Conservation (phyloP, 1,140 invertebrate species). For the Drosophila paulistorum region DNA sequence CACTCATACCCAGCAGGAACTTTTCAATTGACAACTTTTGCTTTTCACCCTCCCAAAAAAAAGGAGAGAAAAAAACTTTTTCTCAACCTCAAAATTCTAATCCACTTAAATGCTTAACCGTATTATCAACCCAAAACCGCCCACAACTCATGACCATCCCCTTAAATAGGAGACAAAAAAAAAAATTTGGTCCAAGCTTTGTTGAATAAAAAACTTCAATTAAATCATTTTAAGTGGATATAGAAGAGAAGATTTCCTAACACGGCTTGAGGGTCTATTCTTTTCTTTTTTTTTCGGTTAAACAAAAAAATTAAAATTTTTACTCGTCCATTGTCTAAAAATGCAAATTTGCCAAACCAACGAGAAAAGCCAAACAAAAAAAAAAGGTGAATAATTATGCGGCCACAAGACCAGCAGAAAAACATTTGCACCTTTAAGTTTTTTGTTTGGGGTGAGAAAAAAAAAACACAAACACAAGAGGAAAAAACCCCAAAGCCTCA, state of each 20-base stretch:
- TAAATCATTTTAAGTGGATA: slow-evolving; percentile 66
- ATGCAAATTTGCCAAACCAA: slow-evolving; percentile 69
- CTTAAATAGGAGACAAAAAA: slow-evolving; percentile 18
- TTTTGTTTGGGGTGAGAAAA: slow-evolving; percentile 34
- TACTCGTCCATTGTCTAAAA: slow-evolving; percentile 68
- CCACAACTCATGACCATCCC: slow-evolving; percentile 25
- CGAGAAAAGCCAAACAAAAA: slow-evolving; percentile 28
- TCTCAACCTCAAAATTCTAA: slow-evolving; percentile 73
- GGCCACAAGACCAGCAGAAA: slow-evolving; percentile 42
- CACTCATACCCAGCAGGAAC: slow-evolving; percentile 42
- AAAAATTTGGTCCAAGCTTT: slow-evolving; percentile 45
- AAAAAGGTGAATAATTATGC: slow-evolving; percentile 75
- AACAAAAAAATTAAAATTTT: slow-evolving; percentile 48
- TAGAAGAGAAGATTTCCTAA: slow-evolving; percentile 45
- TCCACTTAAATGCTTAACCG: slow-evolving; percentile 79
- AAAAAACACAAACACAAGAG: not conserved
- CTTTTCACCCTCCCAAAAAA: slow-evolving; percentile 26
- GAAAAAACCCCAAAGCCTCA: not conserved
- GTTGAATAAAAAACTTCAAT: slow-evolving; percentile 76
- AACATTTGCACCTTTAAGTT: slow-evolving; percentile 71
- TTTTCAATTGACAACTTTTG: slow-evolving; percentile 77
- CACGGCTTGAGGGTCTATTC: slow-evolving; percentile 36
- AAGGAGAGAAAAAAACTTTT: slow-evolving; percentile 39
- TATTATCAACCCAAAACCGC: slow-evolving; percentile 62
- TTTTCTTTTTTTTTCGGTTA: slow-evolving; percentile 9